phyloP scores from a whole-genome alignment of 2,797 vertebrate species.

The Pempheris klunzingeri region DNA sequence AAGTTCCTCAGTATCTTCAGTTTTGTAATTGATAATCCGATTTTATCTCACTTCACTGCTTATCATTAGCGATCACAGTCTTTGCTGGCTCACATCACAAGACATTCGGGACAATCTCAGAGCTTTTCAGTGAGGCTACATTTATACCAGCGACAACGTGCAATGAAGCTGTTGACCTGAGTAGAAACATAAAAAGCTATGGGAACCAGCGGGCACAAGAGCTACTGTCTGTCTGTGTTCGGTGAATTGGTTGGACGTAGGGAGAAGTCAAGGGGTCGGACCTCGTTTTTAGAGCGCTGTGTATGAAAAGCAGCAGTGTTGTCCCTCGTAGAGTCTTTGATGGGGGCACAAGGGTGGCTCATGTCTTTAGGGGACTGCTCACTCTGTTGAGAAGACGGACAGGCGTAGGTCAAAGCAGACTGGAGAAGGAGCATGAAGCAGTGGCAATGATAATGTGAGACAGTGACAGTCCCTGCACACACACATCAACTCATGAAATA shows the following conservation, averaged over 20 bases:
- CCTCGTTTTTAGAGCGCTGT: conserved; percentile 90
- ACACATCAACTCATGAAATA: conserved; percentile 25
- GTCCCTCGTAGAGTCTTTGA: conserved; percentile 90
- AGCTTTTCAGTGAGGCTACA: conserved; percentile 66
- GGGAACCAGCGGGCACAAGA: conserved; percentile 55
- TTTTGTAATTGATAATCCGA: not conserved
- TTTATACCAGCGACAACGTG: conserved; percentile 75
- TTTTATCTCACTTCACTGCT: conserved; percentile 16
- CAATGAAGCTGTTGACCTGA: conserved; percentile 69
- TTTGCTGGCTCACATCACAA: conserved; percentile 58
- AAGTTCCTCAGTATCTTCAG: conserved; percentile 24
- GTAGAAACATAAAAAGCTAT: conserved; percentile 64
- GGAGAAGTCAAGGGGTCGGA: conserved; percentile 74
- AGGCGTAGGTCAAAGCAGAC: conserved; percentile 78
- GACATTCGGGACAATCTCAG: conserved; percentile 57
- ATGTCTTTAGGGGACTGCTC: conserved; percentile 90
- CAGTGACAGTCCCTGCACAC: conserved; percentile 52
- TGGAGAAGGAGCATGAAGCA: conserved; percentile 69
- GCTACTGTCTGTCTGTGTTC: conserved; percentile 55
- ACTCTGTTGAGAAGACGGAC: conserved; percentile 85
- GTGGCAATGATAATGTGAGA: conserved; percentile 67
- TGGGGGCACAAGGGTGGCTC: conserved; percentile 87
- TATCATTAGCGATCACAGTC: conserved; percentile 43
- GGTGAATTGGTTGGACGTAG: conserved; percentile 28
- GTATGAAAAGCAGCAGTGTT: conserved; percentile 88